A percentile compares a stretch with the other conserved stretches of the same genome.
Evolutionary conservation across 2,113 vertebrate genomes (phyloP).

Genomic region (Benitochromis conjunctus): DNA sequence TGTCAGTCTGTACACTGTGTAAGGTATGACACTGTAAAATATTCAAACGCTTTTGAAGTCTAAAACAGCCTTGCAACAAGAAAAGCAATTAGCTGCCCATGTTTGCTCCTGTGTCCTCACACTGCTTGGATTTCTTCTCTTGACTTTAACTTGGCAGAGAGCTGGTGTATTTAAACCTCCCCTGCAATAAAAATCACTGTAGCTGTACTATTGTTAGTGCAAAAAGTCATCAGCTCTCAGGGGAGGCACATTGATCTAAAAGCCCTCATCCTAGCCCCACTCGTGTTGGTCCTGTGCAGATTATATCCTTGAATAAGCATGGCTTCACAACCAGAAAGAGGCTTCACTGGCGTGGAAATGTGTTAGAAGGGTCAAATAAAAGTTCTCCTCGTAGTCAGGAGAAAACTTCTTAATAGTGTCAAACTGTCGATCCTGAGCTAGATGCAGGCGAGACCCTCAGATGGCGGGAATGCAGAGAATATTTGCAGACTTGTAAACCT

Average conservation of each 20-base stretch:
- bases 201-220: slow-evolving; percentile 62
- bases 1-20: neutral
- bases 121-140: neutral
- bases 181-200: slow-evolving; percentile 75
- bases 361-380: slow-evolving; percentile 74
- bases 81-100: neutral
- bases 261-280: slow-evolving; percentile 69
- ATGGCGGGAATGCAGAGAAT: neutral
- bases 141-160: neutral
- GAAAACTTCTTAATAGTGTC: slow-evolving; percentile 56
- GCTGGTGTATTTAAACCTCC: slow-evolving; percentile 17
- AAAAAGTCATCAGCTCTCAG: slow-evolving; percentile 76
- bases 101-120: neutral
- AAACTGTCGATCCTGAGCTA: neutral
- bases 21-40: neutral
- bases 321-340: slow-evolving; percentile 72
- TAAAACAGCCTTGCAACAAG: neutral
- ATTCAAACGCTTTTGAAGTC: neutral
- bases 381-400: slow-evolving; percentile 71
- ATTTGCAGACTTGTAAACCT: neutral
- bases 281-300: slow-evolving; percentile 62
- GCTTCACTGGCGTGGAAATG: slow-evolving; percentile 78
- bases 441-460: neutral
- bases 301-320: slow-evolving; percentile 80
- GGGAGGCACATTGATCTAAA: slow-evolving; percentile 83